Evolutionary conservation across 2,888 invertebrate species (phyloP).

Genomic region (Chloroclysta siterata): DNA sequence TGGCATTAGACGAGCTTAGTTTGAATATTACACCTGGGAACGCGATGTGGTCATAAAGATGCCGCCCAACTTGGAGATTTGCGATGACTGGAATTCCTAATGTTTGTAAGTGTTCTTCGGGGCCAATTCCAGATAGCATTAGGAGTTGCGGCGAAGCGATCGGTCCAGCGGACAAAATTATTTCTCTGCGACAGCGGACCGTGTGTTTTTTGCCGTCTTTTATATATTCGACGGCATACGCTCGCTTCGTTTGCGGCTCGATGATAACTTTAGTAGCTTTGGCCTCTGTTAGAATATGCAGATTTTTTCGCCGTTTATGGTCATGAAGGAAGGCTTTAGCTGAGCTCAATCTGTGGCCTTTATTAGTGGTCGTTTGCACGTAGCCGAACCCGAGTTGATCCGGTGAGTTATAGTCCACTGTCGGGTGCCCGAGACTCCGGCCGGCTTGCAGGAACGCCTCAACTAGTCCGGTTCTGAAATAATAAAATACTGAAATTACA

Average conservation of each 20-base stretch:
- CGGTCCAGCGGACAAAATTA: constrained; percentile 94
- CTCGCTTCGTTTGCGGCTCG: constrained; percentile 85
- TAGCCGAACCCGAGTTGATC: constrained; percentile 86
- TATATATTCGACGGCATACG: constrained; percentile 88
- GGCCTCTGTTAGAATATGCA: constrained; percentile 79
- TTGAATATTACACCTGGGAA: constrained; percentile 81
- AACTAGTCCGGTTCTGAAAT: constrained; percentile 75
- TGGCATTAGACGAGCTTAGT: constrained; percentile 73
- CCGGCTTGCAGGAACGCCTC: constrained; percentile 86
- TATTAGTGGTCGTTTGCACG: constrained; percentile 79
- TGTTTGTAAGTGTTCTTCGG: constrained; percentile 81
- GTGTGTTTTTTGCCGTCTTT: constrained; percentile 78
- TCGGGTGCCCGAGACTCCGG: constrained; percentile 81
- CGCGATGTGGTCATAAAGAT: constrained; percentile 86
- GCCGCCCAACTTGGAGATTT: constrained; percentile 88
- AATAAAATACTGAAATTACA: constrained; percentile 37
- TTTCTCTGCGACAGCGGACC: constrained; percentile 89
- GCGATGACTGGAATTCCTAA: constrained; percentile 86
- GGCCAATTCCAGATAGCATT: constrained; percentile 93
- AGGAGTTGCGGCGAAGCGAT: constrained; percentile 95
- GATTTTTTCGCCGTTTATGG: constrained; percentile 86
- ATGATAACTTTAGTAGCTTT: constrained; percentile 72
- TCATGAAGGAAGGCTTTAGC: constrained; percentile 88
- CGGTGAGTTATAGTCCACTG: constrained; percentile 86
- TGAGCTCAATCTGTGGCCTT: constrained; percentile 88